Base-by-base conservation (phyloP, 2,113 vertebrate genomes). In the Alaudala cheleensis region DNA sequence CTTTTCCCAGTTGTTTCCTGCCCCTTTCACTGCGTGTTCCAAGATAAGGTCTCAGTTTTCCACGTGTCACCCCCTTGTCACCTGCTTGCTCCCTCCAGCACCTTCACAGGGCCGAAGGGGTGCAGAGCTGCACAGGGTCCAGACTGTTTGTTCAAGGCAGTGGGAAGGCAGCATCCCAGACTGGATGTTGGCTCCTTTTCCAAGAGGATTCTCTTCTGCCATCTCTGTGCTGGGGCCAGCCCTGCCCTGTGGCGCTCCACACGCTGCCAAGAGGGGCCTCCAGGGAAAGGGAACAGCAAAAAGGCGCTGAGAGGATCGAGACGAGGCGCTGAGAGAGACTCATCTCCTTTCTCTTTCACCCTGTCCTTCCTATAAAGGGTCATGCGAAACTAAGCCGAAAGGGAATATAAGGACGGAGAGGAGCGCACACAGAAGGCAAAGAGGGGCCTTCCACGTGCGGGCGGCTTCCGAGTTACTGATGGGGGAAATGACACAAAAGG, bases 291-390 rank as follows among this genome's bases (percentile, higher is more conserved):
- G 61, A 86, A 89, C 86, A 2, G 26, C 89, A 66, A 84, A 96
- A 90, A 95, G 83, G 76, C 81, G 92, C 88, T 10, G 84, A 83
- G 93, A 95, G 86, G 82, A 74, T 95, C 6, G 28, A 95, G 95
- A 93, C 21, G 76, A 95, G 92, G 91, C 42, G 47, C 92, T 77
- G 92, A 91, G 81, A 91, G 91, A 96, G 92, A 92, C 90, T 84
- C 80, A 81, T 92, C 95, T 93, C 90, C 93, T 95, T 89, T 94
- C 88, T 93, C 92, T 94, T 95, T 90, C 88, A 91, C 96, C 94
- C 86, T 89, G 66, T 88, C 79, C 94, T 95, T 93, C 90, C 95
- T 85, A 79, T 78, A 81, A 91, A 93, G 87, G 67, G 61, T 90
- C 61, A 92, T 95, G 92, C 76, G 76, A 93, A 97, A 86, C 86